A percentile compares a stretch with the other conserved stretches of the same genome.
phyloP scores from a whole-genome alignment of 2,797 vertebrate genomes.

The Lophotriccus pileatus region DNA sequence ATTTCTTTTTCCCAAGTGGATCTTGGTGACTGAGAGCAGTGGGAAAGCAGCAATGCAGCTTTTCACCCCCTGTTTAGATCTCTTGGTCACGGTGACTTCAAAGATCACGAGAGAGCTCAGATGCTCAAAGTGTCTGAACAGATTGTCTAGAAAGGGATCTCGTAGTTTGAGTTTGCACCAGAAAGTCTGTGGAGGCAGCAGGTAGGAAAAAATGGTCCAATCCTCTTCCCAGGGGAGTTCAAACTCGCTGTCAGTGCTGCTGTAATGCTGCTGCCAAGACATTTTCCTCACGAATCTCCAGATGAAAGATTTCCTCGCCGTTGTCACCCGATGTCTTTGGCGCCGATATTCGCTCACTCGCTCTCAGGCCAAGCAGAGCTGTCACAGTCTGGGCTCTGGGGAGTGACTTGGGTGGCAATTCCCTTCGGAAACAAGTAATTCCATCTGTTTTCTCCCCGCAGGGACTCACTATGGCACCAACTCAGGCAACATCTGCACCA shows the following conservation, averaged over 20 bases:
- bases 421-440: neutral
- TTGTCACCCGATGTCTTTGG: neutral
- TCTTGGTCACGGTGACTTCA: neutral
- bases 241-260: neutral
- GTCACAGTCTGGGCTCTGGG: neutral
- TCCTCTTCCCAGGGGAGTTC: neutral
- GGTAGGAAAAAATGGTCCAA: neutral
- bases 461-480: constrained; percentile 58
- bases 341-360: neutral
- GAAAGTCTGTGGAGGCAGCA: neutral
- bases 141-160: neutral
- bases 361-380: neutral
- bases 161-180: neutral
- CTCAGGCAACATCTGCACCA: constrained; percentile 79
- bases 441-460: constrained; percentile 52
- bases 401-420: neutral
- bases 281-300: neutral
- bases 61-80: neutral
- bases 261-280: neutral
- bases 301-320: neutral
- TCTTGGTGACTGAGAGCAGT: neutral
- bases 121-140: neutral
- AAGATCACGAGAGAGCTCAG: neutral
- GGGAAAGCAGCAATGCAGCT: neutral
- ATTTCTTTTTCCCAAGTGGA: neutral